Evolutionary conservation across 2,113 vertebrate genomes (phyloP).

Genomic region (Tamias sibiricus): DNA sequence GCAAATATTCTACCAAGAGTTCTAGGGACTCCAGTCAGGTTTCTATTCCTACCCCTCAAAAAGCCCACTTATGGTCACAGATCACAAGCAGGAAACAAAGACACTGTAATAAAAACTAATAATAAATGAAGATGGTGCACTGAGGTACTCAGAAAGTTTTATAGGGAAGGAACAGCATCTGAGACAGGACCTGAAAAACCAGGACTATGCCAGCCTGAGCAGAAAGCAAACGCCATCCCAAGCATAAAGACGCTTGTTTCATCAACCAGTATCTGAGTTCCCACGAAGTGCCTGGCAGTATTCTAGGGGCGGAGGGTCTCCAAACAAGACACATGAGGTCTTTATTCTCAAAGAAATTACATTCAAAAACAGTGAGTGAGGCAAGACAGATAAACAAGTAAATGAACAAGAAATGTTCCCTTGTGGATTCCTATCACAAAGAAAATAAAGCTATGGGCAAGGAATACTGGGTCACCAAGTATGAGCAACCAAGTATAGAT

Average conservation of each 20-base stretch:
- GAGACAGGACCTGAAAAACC: neutral
- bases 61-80: neutral
- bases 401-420: conserved; percentile 23
- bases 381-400: neutral
- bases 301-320: neutral
- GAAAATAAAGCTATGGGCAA: neutral
- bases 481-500: neutral
- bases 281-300: neutral
- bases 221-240: neutral
- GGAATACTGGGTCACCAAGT: neutral
- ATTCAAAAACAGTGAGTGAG: neutral
- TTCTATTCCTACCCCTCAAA: rapidly evolving
- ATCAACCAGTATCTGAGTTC: neutral
- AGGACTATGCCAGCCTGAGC: neutral
- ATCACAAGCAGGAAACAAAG: neutral
- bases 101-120: neutral
- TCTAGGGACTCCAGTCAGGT: neutral
- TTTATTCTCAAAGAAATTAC: conserved; percentile 24
- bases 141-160: neutral
- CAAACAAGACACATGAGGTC: neutral
- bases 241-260: neutral
- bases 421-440: neutral
- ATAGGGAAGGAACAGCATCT: neutral
- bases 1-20: neutral
- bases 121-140: neutral